Evolutionary conservation across 2,113 vertebrate species (phyloP).

Genomic region (Barbus barbus): DNA sequence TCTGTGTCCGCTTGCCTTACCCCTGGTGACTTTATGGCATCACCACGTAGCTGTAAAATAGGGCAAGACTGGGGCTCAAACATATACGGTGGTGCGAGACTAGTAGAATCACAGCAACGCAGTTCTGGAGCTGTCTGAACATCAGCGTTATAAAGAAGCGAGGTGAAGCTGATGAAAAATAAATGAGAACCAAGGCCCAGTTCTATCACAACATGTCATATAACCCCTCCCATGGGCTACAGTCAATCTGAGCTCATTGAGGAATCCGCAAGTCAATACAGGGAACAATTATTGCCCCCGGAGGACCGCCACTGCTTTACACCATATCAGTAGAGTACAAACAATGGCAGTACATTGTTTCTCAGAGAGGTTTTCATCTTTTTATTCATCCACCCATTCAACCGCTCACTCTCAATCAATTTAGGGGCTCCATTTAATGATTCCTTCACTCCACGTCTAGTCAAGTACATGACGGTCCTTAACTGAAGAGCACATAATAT

Average conservation of each 20-base stretch:
- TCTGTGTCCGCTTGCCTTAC: conserved; percentile 47
- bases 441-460: not conserved
- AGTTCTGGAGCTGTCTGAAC: not conserved
- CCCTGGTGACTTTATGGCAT: conserved; percentile 44
- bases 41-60: conserved; percentile 49
- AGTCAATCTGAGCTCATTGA: not conserved
- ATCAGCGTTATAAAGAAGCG: not conserved
- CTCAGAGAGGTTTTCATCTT: conserved; percentile 2
- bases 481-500: conserved; percentile 6
- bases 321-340: not conserved
- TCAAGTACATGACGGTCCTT: conserved; percentile 20
- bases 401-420: conserved; percentile 24
- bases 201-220: conserved; percentile 35
- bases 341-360: conserved; percentile 21
- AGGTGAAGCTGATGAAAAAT: conserved; percentile 30
- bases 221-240: too few species aligned
- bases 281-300: conserved; percentile 23
- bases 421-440: conserved; percentile 2
- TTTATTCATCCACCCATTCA: conserved; percentile 27
- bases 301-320: conserved; percentile 7
- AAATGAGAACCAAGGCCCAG: conserved; percentile 37
- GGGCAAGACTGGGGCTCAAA: conserved; percentile 34
- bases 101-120: not conserved
- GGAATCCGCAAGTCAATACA: conserved; percentile 10
- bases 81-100: not conserved